Base-by-base conservation (phyloP, 2,888 invertebrate species). In the Coelopa pilipes region DNA sequence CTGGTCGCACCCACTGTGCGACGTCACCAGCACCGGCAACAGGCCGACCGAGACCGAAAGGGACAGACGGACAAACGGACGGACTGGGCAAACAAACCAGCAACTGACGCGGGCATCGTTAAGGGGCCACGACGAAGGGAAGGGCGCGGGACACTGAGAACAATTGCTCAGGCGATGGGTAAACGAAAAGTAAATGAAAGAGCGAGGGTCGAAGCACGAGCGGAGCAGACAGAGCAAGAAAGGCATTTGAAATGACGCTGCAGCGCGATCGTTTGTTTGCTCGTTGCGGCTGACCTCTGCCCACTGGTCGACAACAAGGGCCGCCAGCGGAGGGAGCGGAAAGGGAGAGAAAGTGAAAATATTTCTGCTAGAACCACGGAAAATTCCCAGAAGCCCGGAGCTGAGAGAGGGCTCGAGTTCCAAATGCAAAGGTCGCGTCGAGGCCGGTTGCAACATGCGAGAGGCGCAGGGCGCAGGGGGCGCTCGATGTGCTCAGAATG, bases 331-430 rank as follows among this genome's bases (percentile, higher is more conserved):
- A 45, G 10, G 46, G 46, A 24, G 45, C 34, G 50, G 68, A 34
- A 7, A 34, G 34, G 34, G 34, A 7, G 7, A 34, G 34, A 68
- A 68, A 68, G 17, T n/a, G 24, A 45, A 55, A 68, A 68, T 55
- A 53, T 53, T 68, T 68, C 12, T 11, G 55, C 1, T 34, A 34
- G 55, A 55, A 68, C 34, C 45, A 24, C 11, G 12, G 50, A 68
- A 68, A 55, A 21, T 68, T 68, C 68, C 68, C 68, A 68, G 68
- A 53, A 68, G 45, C 19, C 11, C 55, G 21, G 15, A 34, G 34
- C n/a, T n/a, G n/a, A n/a, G n/a, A n/a, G n/a, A 5, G 21, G 49
- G 3, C 67, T 19, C 24, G 10, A 67, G 53, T 15, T 53, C n/a
- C n/a, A 13, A 19, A 24, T n/a, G 19, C 17, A 45, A 66, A 13